Percentiles rank a stretch among this genome's conserved stretches.
Conservation (phyloP, 2,797 vertebrate genomes). For the Spea hammondii region DNA sequence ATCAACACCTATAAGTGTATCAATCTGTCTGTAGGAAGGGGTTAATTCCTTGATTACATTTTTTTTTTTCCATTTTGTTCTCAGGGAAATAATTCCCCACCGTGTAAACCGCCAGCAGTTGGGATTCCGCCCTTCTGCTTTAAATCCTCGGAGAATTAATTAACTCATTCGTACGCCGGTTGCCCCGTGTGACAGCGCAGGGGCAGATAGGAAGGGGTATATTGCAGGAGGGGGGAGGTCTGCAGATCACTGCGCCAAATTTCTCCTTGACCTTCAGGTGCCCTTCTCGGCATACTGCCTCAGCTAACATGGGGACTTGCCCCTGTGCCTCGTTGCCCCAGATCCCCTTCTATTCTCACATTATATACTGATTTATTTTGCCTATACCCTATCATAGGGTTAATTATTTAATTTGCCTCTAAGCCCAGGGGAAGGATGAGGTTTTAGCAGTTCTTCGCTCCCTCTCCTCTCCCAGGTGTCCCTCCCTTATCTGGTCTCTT, state of each 20-base stretch:
- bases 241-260: constrained; percentile 8
- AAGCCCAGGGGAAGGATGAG: neutral
- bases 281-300: constrained; percentile 28
- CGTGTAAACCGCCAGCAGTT: too few relatives aligned
- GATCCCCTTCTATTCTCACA: neutral
- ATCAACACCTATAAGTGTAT: too few relatives aligned
- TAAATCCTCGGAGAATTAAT: neutral
- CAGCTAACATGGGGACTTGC: neutral
- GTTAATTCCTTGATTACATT: too few relatives aligned
- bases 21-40: too few relatives aligned
- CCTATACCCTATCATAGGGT: neutral
- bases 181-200: neutral
- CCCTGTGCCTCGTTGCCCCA: neutral
- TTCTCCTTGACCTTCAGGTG: constrained; percentile 40
- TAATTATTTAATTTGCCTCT: neutral
- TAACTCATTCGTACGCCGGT: neutral
- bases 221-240: neutral
- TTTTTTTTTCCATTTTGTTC: too few relatives aligned
- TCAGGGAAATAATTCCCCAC: too few relatives aligned
- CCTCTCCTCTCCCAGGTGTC: neutral
- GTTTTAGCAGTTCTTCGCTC: neutral
- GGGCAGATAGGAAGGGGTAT: neutral
- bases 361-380: neutral
- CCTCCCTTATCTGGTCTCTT: constrained; percentile 1
- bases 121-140: too few relatives aligned